Base-by-base conservation (phyloP, 1,140 invertebrate species). In the Brachionus manjavacas region DNA sequence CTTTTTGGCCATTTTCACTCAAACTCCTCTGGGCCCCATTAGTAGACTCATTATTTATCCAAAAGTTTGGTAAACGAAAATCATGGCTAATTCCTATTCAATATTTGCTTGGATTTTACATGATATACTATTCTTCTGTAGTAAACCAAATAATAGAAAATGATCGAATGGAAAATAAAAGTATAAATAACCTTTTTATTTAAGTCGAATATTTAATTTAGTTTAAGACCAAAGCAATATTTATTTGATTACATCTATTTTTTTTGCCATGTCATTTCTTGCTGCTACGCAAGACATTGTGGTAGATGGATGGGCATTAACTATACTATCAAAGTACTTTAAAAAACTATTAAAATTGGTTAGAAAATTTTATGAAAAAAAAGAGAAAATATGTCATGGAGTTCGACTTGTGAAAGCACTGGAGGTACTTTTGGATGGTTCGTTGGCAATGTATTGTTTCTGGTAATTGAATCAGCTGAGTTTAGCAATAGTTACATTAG, bases 281-380 rank as follows among this genome's bases (percentile, higher is more conserved):
- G 97, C 96, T 12, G 97, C 98, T 3, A 99, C 97, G 28, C 98
- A 99, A 91, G 98, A 99, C 90, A 99, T 99, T 88, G 97, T 96
- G 79, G 97, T 99, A 1, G 98, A 99, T 92, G 98, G 98, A 4
- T 99, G 98, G 98, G 97, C 98, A 1, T 90, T 99, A 1, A 99
- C 97, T 2, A 99, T 99, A 95, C 90, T 99, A 87, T 88, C 92
- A 92, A 78, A 66, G 83, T 84, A 76, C 9, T 23, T 7, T n/a
- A n/a, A 3, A 28, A 41, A 55, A 9, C n/a, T 20, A n/a, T 70
- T 49, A 64, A 31, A 70, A 16, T 64, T 60, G 9, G n/a, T 76
- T 25, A 4, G 1, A 41, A 70, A 28, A 12, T 70, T 79, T 55
- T 31, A n/a, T n/a, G n/a, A 35, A 28, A 80, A 28, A 35, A 31